Base-by-base conservation (phyloP, 2,888 invertebrate species). In the Lycophotia porphyrea region DNA sequence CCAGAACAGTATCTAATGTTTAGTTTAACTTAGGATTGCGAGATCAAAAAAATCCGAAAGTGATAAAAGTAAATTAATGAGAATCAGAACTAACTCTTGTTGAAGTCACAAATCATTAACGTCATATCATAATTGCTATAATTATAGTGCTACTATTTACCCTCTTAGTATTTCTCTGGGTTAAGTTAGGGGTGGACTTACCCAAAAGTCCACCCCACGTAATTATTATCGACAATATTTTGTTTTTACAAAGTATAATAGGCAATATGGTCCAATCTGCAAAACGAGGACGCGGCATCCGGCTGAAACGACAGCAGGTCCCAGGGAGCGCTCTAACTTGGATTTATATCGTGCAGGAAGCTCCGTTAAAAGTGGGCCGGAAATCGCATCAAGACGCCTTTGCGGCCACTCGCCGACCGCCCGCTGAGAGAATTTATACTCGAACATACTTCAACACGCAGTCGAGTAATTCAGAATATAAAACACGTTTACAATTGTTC, bases 351-450 rank as follows among this genome's bases (percentile, higher is more conserved):
- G 90, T 90, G 88, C 91, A 92, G 93, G 93, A 93, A 94, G 90
- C 91, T 89, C 90, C 90, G 92, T 93, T 94, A 93, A 93, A 94
- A 93, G 93, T 93, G 92, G 92, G 88, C 93, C 93, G 95, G 95
- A 95, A 95, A 95, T 95, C 93, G 92, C 90, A 94, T 94, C 93
- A 95, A 93, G 93, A 92, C 93, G 94, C 93, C 91, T 93, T 92
- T 92, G 92, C 91, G 90, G 91, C 89, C 89, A 89, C 91, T 90
- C 88, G 89, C 88, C 89, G 89, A 89, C 91, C 91, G 88, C 90
- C 89, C 89, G 87, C 89, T 81, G 89, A 87, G 91, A 91, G 90
- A 92, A 92, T 93, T 88, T 92, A 91, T 77, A 75, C 75, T 76
- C 72, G 78, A 82, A 84, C 82, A 86, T 85, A 79, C 82, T 80